Percentiles rank a stretch among this genome's conserved stretches.
Evolutionary conservation across 2,113 vertebrate species (phyloP).

Genomic region (Paralichthys olivaceus): DNA sequence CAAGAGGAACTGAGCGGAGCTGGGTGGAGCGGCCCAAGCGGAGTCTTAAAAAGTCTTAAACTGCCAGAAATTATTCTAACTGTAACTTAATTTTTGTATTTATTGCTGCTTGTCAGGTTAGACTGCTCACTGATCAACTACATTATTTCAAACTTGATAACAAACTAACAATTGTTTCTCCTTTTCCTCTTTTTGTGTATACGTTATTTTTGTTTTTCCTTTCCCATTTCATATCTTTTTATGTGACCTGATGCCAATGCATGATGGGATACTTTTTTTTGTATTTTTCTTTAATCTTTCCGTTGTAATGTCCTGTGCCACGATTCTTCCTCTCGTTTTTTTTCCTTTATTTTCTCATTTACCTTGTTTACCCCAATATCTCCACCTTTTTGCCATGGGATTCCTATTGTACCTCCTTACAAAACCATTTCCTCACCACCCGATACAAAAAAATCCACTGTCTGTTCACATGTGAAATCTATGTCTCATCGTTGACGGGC

Average conservation of each 20-base stretch:
- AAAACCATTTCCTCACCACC: constrained; percentile 24
- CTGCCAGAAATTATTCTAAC: constrained; percentile 9
- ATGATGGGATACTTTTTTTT: constrained; percentile 45
- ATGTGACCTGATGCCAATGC: constrained; percentile 32
- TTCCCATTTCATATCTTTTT: constrained; percentile 53
- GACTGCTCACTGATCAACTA: constrained; percentile 38
- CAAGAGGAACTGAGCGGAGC: constrained; percentile 64
- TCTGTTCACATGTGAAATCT: constrained; percentile 37
- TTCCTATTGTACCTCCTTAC: constrained; percentile 27
- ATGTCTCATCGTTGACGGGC: constrained; percentile 23
- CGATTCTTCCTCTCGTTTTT: constrained; percentile 1
- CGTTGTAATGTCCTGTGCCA: constrained; percentile 12
- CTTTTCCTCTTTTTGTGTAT: constrained; percentile 57
- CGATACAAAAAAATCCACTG: constrained; percentile 29
- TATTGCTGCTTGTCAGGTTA: constrained; percentile 18
- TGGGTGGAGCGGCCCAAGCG: neutral
- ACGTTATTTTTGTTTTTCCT: constrained; percentile 38
- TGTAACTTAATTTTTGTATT: constrained; percentile 1
- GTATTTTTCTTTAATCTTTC: constrained; percentile 13
- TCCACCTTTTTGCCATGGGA: constrained; percentile 35
- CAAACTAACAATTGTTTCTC: constrained; percentile 69
- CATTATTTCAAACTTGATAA: constrained; percentile 32
- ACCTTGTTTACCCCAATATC: constrained; percentile 19
- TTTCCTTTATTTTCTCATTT: constrained; percentile 21
- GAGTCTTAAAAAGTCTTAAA: constrained; percentile 30